These are phyloP conservation scores for Dromius quadrimaculatus DNA, from an alignment of 2,888 invertebrate species.

Conservation along the genomic window DNA sequence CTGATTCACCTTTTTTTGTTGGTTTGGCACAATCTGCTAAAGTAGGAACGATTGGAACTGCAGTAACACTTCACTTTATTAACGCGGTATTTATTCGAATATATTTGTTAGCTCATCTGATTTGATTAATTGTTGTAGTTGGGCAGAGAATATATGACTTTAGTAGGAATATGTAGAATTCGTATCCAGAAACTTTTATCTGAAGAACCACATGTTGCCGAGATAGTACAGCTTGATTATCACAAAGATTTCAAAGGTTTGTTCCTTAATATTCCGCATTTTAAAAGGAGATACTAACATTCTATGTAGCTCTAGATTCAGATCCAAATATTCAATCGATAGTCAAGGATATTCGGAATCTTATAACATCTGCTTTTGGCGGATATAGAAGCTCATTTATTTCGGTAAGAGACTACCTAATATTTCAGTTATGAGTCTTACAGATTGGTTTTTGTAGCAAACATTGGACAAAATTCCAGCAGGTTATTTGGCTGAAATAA, in stretches of 20 bases:
- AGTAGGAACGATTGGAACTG: conserved; percentile 65
- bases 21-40: conserved; percentile 66
- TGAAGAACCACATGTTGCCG: too few relatives aligned
- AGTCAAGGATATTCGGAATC: conserved; percentile 6
- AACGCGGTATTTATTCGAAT: conserved; percentile 65
- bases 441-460: conserved; percentile 24
- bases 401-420: neutral
- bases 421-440: too few relatives aligned
- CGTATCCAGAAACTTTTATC: conserved; percentile 64
- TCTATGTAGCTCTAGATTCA: neutral
- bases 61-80: conserved; percentile 67
- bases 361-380: too few relatives aligned
- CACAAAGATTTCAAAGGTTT: too few relatives aligned
- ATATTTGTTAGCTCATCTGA: too few relatives aligned
- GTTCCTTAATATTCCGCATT: too few relatives aligned
- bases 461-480: conserved; percentile 8
- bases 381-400: conserved; percentile 8
- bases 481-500: conserved; percentile 36
- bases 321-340: conserved; percentile 11
- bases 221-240: too few relatives aligned
- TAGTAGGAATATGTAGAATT: conserved; percentile 55
- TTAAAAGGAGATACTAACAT: too few relatives aligned
- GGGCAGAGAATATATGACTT: neutral
- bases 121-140: conserved; percentile 7
- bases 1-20: conserved; percentile 66